phyloP scores from a whole-genome alignment of 2,797 vertebrate genomes.

The Diceros bicornis region DNA sequence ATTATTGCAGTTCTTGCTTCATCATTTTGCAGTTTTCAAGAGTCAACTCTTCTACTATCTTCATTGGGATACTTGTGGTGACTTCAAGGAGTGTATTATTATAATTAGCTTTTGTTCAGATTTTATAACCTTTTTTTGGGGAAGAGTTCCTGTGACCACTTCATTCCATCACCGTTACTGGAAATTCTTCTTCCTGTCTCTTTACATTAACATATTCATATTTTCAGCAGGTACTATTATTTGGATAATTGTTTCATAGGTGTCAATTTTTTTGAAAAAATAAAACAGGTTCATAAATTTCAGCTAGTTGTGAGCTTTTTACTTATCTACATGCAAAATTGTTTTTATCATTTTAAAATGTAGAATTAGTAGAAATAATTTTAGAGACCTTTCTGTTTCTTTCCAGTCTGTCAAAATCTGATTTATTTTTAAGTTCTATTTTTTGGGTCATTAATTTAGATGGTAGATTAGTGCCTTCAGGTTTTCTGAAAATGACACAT shows the following conservation, averaged over 20 bases:
- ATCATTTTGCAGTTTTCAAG: background rate
- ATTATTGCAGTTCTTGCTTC: background rate
- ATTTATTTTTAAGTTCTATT: background rate
- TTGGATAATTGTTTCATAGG: background rate
- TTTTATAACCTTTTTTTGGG: background rate
- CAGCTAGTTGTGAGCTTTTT: background rate
- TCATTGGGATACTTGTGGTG: background rate
- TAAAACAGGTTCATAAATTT: background rate
- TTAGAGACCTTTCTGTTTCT: background rate
- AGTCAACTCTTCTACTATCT: background rate
- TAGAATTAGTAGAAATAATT: background rate
- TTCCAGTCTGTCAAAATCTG: background rate
- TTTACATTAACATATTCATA: background rate
- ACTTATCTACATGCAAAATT: background rate
- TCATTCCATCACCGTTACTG: too few species aligned
- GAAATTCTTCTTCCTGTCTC: background rate
- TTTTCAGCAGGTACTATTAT: background rate
- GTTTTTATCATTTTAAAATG: background rate
- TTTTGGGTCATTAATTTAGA: conserved; percentile 44
- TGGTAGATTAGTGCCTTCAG: background rate
- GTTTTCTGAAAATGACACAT: background rate
- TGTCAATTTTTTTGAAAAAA: background rate
- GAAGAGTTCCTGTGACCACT: background rate
- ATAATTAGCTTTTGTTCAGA: background rate
- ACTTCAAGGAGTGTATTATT: background rate